Percentiles rank a stretch among this genome's conserved stretches.
Evolutionary conservation across 2,888 invertebrate species (phyloP).

Genomic region (Yponomeuta plumbellus): DNA sequence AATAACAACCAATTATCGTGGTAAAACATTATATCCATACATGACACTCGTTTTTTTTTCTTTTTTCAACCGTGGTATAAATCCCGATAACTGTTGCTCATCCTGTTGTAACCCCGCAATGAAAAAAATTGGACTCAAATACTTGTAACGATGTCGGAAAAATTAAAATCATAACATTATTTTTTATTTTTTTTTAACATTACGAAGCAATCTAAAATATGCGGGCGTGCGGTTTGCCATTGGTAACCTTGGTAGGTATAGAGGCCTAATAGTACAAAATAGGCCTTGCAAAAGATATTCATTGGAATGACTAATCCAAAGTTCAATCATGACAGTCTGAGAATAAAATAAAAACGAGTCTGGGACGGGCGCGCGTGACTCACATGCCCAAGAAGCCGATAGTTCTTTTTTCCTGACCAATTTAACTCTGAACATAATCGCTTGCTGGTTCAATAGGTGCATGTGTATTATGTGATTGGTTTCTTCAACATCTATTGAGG

Average conservation of each 20-base stretch:
- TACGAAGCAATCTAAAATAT: too few relatives aligned
- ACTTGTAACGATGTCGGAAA: too few relatives aligned
- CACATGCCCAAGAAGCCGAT: slow-evolving; percentile 39
- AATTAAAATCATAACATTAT: too few relatives aligned
- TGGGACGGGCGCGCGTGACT: slow-evolving; percentile 36
- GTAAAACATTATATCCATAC: too few relatives aligned
- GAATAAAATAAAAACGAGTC: slow-evolving; percentile 8
- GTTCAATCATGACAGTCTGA: slow-evolving; percentile 8
- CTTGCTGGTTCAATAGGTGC: slow-evolving; percentile 19
- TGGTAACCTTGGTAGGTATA: background rate
- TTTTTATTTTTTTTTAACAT: too few relatives aligned
- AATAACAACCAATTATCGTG: too few relatives aligned
- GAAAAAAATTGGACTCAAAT: too few relatives aligned
- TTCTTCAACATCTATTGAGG: background rate
- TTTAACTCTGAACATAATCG: slow-evolving; percentile 25
- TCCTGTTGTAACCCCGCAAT: too few relatives aligned
- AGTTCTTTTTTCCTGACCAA: slow-evolving; percentile 52
- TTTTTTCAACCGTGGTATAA: too few relatives aligned
- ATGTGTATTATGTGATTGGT: slow-evolving; percentile 18
- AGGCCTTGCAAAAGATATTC: background rate
- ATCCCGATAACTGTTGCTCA: too few relatives aligned
- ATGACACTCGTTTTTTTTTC: too few relatives aligned
- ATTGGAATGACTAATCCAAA: background rate
- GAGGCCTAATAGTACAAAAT: background rate
- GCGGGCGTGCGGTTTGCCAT: too few relatives aligned